These are phyloP conservation scores for Fragum sueziense DNA, from an alignment of 2,888 invertebrate species.

Conservation along the genomic window DNA sequence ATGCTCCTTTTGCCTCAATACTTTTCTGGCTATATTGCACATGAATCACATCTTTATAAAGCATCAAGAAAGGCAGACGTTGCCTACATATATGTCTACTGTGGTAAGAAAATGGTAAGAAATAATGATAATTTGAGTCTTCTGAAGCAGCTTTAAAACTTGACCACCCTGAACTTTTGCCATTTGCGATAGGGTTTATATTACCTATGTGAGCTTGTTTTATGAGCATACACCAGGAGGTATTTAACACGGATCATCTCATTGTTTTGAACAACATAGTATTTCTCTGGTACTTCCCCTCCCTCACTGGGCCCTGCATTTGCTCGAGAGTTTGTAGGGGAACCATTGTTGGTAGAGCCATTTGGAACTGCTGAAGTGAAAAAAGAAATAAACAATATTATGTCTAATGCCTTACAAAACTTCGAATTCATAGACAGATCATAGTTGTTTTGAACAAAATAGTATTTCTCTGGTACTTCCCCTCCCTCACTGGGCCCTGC, in stretches of 20 bases:
- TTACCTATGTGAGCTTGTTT: conserved; percentile 62
- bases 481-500: conserved; percentile 77
- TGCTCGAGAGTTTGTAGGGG: conserved; percentile 62
- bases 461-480: conserved; percentile 87
- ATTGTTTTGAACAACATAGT: conserved; percentile 90
- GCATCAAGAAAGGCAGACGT: too few species aligned
- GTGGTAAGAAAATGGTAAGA: too few species aligned
- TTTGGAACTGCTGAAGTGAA: not conserved
- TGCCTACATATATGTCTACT: too few species aligned
- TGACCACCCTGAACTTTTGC: too few species aligned
- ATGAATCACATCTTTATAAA: too few species aligned
- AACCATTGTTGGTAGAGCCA: conserved; percentile 10
- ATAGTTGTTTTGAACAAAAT: conserved; percentile 88
- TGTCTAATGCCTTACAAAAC: not conserved
- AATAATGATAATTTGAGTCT: too few species aligned
- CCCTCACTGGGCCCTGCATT: conserved; percentile 74
- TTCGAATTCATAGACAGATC: not conserved
- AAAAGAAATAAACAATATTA: not conserved
- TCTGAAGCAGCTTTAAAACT: too few species aligned
- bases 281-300: conserved; percentile 86
- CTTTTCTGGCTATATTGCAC: too few species aligned
- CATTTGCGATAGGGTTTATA: too few species aligned
- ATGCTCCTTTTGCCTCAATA: too few species aligned
- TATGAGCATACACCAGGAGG: conserved; percentile 87
- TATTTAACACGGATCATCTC: conserved; percentile 90